Base-by-base conservation (phyloP, 2,113 vertebrate species). In the Morone chrysops region DNA sequence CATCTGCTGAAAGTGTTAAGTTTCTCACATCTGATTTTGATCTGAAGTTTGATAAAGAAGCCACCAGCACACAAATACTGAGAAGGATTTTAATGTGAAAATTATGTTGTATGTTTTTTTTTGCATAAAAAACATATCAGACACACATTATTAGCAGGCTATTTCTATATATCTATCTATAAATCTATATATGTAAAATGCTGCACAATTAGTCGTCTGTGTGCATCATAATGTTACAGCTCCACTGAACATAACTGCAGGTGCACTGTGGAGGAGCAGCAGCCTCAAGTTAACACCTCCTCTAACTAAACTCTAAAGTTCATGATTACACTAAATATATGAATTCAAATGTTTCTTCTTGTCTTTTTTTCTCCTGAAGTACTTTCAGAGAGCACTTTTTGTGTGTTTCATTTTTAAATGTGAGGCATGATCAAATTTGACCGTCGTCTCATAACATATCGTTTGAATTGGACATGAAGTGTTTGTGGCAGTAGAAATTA, bases 401-500 rank as follows among this genome's bases (percentile, higher is more conserved):
- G 10, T 38, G 16, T 12, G 9, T 38, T 6, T 45, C 22, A 47
- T 14, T 22, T 5, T 41, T 56, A 40, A 70, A 61, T 60, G 57
- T 47, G 14, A 40, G 9, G 18, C 51, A 62, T 47, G 12, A 40
- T 36, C 40, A 17, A n/a, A 43, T 67, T 43, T 22, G 51, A 53
- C 57, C 36, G 54, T 51, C 14, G 20, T 50, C 79, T 62, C 60
- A 45, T 22, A 63, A 48, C 47, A 13, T 45, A 31, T 31, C 17
- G 22, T 60, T 36, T 68, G 50, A 25, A 13, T 11, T 47, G 43
- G 8, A 36, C 10, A n/a, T 47, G 6, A 36, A 38, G 10, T 18
- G 40, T 70, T 70, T 83, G 56, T 31, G 61, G 17, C 22, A 43
- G 53, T 67, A 68, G 70, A 73, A 79, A 74, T 63, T 57, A 75